Percentiles rank a stretch among this genome's conserved stretches.
Evolutionary conservation across 1,140 invertebrate species (phyloP).

Genomic region (Bombus pascuorum): DNA sequence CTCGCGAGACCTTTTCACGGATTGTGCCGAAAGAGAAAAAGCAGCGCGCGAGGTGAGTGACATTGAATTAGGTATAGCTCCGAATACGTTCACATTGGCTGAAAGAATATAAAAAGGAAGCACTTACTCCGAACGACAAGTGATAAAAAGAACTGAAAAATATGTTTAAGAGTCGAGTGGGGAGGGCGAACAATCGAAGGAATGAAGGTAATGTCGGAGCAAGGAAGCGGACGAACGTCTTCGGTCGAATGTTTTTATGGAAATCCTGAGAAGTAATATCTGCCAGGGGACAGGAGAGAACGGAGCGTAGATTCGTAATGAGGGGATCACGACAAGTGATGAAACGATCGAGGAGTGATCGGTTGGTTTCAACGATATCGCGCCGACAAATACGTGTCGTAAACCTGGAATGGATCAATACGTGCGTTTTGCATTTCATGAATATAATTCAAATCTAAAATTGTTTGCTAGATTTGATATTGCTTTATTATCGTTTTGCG

Average conservation of each 20-base stretch:
- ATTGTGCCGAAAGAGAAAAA: slow-evolving; percentile 37
- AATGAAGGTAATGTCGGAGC: neutral
- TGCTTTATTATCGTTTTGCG: neutral
- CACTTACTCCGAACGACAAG: slow-evolving; percentile 64
- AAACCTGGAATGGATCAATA: no score
- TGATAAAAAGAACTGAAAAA: slow-evolving; percentile 73
- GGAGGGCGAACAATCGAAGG: neutral
- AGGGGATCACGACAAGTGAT: slow-evolving; percentile 55
- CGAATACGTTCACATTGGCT: slow-evolving; percentile 69
- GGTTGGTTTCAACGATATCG: slow-evolving; percentile 51
- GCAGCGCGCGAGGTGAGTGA: slow-evolving; percentile 48
- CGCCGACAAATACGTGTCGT: neutral
- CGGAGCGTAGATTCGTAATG: slow-evolving; percentile 61
- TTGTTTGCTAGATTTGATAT: neutral
- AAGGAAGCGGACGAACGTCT: slow-evolving; percentile 40
- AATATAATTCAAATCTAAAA: neutral
- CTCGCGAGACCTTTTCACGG: neutral
- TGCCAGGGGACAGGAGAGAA: slow-evolving; percentile 29
- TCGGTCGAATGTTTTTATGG: slow-evolving; percentile 75
- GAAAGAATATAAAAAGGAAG: slow-evolving; percentile 59
- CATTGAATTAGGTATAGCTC: slow-evolving; percentile 76
- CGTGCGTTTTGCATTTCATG: no score
- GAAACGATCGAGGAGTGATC: slow-evolving; percentile 69
- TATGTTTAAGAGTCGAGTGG: slow-evolving; percentile 65
- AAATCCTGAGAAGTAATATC: slow-evolving; percentile 79